Evolutionary conservation across 2,888 invertebrate species (phyloP), one percentile per base, ranked within the genome.

Genomic region (Copidosoma aretas): DNA sequence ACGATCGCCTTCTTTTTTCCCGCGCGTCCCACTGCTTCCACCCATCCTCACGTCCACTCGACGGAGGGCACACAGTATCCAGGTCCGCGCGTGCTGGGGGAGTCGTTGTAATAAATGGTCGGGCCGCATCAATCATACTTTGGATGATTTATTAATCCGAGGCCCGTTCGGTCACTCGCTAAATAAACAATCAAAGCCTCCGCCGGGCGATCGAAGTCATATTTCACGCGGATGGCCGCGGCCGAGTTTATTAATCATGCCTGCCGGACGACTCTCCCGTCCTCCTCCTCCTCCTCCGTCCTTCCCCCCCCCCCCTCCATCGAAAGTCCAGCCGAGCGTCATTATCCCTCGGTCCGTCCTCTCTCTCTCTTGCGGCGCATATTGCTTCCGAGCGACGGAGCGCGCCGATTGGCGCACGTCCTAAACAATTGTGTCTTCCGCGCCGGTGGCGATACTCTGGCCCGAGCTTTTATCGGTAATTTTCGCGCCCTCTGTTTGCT

Each of bases 121-220:
- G 21, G 39, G 24, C 22, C 43, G 64, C 75, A 77, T 77, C 74
- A 75, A 77, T 77, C 76, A 77, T 72, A 65, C 65, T 72, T 72
- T 60, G 59, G 59, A 57, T 75, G 73, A 76, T 77, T 76, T 71
- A 75, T 77, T 77, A 76, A 19, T 70, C 62, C 43, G 19, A 54
- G 41, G 32, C 32, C 32, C 32, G 8, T 3, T 32, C 32, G 32
- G 32, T 32, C 32, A 32, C 65, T 52, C 57, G 66, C 59, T 74
- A 75, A 75, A 74, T 77, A 74, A 76, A 74, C 71, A 76, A 77
- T 75, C 74, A 74, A 73, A 71, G 70, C 70, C 72, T 64, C 61
- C 65, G 67, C 72, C 69, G 63, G 10, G 68, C 59, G 73, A 72
- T 72, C 73, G 71, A 71, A 73, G 72, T 73, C 75, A 73, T 73